Conservation (phyloP, 2,888 invertebrate genomes). For the Cheilosia vulpina region DNA sequence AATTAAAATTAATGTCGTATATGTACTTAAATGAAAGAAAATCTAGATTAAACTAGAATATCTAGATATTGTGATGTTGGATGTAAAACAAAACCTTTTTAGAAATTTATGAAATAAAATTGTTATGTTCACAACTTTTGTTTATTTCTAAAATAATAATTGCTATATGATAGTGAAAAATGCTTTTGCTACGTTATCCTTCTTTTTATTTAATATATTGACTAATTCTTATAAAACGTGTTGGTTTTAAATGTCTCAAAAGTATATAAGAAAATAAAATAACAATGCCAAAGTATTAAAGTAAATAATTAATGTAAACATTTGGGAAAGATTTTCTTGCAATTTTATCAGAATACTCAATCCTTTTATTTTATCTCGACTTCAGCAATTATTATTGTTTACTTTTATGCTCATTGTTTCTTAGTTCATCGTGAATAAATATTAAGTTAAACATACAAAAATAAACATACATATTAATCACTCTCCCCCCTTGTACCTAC, state of each 20-base stretch:
- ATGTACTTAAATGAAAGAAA: slow-evolving; percentile 54
- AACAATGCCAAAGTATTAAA: slow-evolving; percentile 69
- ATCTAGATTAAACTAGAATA: slow-evolving; percentile 38
- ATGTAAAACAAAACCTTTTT: slow-evolving; percentile 35
- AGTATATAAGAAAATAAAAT: slow-evolving; percentile 15
- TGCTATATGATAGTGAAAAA: slow-evolving; percentile 8
- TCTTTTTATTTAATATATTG: slow-evolving; percentile 17
- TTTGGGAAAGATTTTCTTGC: slow-evolving; percentile 49
- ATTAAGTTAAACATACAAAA: slow-evolving; percentile 21
- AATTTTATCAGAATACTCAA: not conserved
- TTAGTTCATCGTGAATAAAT: not conserved
- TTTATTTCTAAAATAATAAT: slow-evolving; percentile 15
- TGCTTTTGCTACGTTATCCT: slow-evolving; percentile 33
- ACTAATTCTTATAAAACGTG: not conserved
- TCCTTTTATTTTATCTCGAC: not conserved
- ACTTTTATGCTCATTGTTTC: slow-evolving; percentile 33
- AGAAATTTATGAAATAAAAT: slow-evolving; percentile 21
- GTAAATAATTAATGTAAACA: slow-evolving; percentile 50
- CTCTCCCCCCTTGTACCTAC: slow-evolving; percentile 70
- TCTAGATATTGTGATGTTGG: slow-evolving; percentile 70
- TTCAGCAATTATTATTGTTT: slow-evolving; percentile 9
- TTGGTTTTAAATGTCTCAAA: slow-evolving; percentile 11
- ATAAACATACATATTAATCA: slow-evolving; percentile 5
- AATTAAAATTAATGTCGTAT: slow-evolving; percentile 69
- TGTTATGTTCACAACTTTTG: slow-evolving; percentile 12